Base-by-base conservation (phyloP, 2,888 invertebrate species). In the Syrista parreyssii region DNA sequence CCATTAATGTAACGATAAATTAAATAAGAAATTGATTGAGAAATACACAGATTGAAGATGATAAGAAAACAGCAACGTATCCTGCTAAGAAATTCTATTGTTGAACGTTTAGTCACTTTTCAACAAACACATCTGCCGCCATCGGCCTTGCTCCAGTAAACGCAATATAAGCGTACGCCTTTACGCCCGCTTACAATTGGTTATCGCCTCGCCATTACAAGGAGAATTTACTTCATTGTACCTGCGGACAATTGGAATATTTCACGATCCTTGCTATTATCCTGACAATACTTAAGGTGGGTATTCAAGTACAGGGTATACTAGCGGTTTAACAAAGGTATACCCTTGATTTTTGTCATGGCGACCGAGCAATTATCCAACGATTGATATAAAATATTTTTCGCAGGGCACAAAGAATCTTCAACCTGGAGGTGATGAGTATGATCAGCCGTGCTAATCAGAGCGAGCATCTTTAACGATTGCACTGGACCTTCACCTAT, bases 401-500 rank as follows among this genome's bases (percentile, higher is more conserved):
- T 23, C 23, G 23, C 15, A 23, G 55, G 9, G 9, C 23, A 23
- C 23, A 23, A 55, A 55, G 23, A 23, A 55, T 23, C 55, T 55
- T 55, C 55, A 9, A 9, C 23, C 23, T 9, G 55, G 9, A 9
- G 55, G 23, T 1, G 23, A 55, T 23, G 23, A 55, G 23, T 55
- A 55, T 9, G 55, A 9, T 55, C 55, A 12, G 9, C 33, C 71
- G 12, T 33, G 71, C 31, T 32, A 71, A 71, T 35, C 32, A 72
- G 34, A 68, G 35, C 68, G 35, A 71, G 31, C 68, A 55, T 71
- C 31, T 71, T 40, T 30, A 34, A 68, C 75, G 36, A 23, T 12
- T 68, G 33, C 55, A 33, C 68, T 15, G 34, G 33, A 77, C 73
- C 55, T 76, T 69, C 34, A 36, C n/a, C 35, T 9, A 55, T 81